A percentile compares a stretch with the other conserved stretches of the same genome.
phyloP scores from a whole-genome alignment of 2,888 invertebrate genomes.

The Caenorhabditis uteleia region DNA sequence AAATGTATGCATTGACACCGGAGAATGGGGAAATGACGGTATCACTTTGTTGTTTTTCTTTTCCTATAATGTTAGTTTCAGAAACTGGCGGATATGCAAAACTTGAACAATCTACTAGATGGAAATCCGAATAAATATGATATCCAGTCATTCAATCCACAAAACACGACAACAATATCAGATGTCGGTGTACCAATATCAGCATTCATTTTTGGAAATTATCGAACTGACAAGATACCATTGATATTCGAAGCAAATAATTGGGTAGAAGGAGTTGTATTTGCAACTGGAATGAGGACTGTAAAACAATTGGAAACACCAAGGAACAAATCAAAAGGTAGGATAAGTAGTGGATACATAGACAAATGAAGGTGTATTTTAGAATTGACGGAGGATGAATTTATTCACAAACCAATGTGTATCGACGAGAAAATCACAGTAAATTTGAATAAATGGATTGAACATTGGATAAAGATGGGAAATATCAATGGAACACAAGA shows the following conservation, averaged over 20 bases:
- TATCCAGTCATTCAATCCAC: conserved; percentile 22
- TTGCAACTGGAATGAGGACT: conserved; percentile 81
- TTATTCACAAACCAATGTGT: no score
- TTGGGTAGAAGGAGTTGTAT: conserved; percentile 74
- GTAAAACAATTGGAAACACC: conserved; percentile 82
- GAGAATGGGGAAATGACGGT: conserved; percentile 89
- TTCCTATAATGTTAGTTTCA: no score
- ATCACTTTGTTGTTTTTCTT: no score
- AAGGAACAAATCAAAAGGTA: conserved; percentile 72
- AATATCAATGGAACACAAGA: no score
- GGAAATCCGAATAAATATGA: conserved; percentile 8
- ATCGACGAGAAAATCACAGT: no score
- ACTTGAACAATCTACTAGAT: conserved; percentile 9
- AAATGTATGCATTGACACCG: conserved; percentile 91
- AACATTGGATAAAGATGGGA: no score
- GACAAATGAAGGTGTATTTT: no score
- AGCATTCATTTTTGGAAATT: conserved; percentile 80
- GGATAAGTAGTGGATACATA: no score
- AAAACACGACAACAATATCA: conserved; percentile 82
- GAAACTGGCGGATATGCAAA: conserved; percentile 84
- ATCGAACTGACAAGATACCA: conserved; percentile 81
- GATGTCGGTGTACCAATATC: conserved; percentile 93
- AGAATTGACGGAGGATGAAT: no score
- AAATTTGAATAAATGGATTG: no score
- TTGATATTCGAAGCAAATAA: conserved; percentile 66